Evolutionary conservation across 2,888 invertebrate species (phyloP).

Genomic region (Acronicta alni): DNA sequence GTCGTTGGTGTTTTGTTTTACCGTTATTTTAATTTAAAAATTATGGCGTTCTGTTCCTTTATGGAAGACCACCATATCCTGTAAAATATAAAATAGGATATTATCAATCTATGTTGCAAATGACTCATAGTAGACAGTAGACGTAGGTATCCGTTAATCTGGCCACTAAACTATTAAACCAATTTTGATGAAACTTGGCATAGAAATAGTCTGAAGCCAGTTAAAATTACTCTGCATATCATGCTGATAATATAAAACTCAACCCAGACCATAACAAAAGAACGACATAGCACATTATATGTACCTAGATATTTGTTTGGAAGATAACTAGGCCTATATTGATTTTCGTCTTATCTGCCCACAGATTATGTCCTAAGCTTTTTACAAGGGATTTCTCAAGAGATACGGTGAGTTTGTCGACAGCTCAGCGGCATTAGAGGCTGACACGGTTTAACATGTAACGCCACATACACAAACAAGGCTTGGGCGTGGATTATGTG

Average conservation of each 20-base stretch:
- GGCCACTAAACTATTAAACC: no score
- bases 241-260: no score
- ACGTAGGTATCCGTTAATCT: no score
- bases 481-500: constrained; percentile 32
- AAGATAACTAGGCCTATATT: constrained; percentile 28
- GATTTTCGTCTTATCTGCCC: constrained; percentile 41
- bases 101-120: no score
- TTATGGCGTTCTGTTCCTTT: no score
- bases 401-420: constrained; percentile 40
- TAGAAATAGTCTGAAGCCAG: no score
- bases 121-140: no score
- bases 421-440: constrained; percentile 36
- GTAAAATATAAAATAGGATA: no score
- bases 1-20: neutral
- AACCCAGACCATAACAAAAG: neutral
- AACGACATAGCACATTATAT: neutral
- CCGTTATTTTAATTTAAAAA: no score
- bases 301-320: constrained; percentile 6
- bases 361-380: constrained; percentile 50
- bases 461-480: constrained; percentile 38
- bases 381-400: constrained; percentile 53
- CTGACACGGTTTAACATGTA: constrained; percentile 26
- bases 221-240: no score
- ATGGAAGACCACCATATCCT: no score
- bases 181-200: no score